phyloP scores from a whole-genome alignment of 2,888 invertebrate genomes.

The Parthenolecanium corni region DNA sequence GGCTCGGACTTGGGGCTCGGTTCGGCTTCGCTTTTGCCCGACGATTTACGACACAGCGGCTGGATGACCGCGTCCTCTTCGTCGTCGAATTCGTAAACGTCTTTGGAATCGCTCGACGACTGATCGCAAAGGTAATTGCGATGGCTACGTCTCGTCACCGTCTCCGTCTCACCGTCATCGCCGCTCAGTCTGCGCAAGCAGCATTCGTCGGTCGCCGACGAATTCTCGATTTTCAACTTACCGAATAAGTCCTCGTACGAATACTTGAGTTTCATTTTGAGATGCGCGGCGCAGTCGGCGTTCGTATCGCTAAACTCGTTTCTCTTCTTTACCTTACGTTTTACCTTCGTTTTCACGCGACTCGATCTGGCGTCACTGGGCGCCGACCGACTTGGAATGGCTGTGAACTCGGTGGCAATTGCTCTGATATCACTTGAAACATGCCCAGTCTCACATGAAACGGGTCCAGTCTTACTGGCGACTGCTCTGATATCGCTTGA shows the following conservation, averaged over 20 bases:
- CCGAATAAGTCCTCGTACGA: constrained; percentile 7
- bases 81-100: constrained; percentile 22
- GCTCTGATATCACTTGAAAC: no score
- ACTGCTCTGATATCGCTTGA: no score
- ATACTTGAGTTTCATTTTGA: constrained; percentile 7
- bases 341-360: constrained; percentile 11
- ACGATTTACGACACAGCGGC: constrained; percentile 2
- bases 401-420: no score
- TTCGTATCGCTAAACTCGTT: neutral
- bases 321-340: neutral
- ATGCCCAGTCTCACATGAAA: no score
- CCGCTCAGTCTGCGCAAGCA: neutral
- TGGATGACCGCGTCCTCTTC: constrained; percentile 15
- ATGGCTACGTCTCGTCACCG: neutral
- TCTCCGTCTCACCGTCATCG: neutral
- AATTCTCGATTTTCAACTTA: constrained; percentile 2
- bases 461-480: no score
- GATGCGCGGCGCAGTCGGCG: neutral
- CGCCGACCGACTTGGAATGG: neutral
- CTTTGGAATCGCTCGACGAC: constrained; percentile 6
- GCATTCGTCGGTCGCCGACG: constrained; percentile 5
- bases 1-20: neutral
- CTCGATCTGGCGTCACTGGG: neutral
- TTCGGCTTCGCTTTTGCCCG: neutral
- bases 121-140: constrained; percentile 4